Percentiles rank a stretch among this genome's conserved stretches.
These are phyloP conservation scores for Zele albiditarsus DNA, from an alignment of 2,888 invertebrate species.

Conservation along the genomic window DNA sequence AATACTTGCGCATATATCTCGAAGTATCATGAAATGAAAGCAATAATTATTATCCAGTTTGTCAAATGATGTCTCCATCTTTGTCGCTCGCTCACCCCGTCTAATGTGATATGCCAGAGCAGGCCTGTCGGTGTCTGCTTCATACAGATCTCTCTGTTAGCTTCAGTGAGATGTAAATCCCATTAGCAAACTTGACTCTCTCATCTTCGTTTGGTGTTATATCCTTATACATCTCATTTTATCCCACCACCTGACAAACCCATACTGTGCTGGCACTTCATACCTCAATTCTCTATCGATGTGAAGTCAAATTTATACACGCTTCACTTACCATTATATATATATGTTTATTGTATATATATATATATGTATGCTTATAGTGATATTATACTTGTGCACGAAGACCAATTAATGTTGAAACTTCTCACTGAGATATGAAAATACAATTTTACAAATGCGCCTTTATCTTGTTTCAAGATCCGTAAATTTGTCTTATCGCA, in stretches of 20 bases:
- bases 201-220: constrained; percentile 45
- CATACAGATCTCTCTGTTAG: constrained; percentile 43
- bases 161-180: constrained; percentile 61
- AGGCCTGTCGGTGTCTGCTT: constrained; percentile 41
- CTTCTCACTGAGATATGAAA: background rate
- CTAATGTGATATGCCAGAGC: constrained; percentile 2
- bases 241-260: background rate
- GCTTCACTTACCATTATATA: background rate
- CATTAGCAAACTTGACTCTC: constrained; percentile 63
- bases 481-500: background rate
- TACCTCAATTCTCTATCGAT: background rate
- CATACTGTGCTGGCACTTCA: too few relatives aligned
- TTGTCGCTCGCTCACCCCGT: background rate
- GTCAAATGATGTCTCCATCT: constrained; percentile 54
- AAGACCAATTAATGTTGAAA: constrained; percentile 6
- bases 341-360: background rate
- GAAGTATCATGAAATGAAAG: constrained; percentile 36
- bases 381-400: background rate
- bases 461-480: background rate
- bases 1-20: constrained; percentile 29
- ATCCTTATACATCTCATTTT: background rate
- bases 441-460: constrained; percentile 1
- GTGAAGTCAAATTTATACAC: background rate
- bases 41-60: constrained; percentile 62
- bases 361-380: background rate